Evolutionary conservation across 1,140 invertebrate genomes (phyloP).

Genomic region (Dufourea novaeangliae): DNA sequence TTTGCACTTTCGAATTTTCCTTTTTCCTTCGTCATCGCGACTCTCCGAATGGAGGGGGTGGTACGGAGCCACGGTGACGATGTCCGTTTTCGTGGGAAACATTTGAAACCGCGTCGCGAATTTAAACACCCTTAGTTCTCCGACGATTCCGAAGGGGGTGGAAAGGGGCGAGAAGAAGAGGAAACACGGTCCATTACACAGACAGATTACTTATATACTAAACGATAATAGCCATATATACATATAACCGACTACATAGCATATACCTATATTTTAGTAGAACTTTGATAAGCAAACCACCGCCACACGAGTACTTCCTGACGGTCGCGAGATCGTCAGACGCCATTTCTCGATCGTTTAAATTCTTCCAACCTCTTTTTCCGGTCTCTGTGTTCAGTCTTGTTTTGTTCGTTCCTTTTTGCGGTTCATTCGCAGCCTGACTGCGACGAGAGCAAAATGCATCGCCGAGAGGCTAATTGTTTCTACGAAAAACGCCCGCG

Average conservation of each 20-base stretch:
- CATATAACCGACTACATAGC: conserved; percentile 78
- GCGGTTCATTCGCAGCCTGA: no score
- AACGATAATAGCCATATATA: conserved; percentile 76
- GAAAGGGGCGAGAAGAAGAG: conserved; percentile 12
- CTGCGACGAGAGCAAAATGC: no score
- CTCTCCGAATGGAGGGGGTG: neutral
- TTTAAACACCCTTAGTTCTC: conserved; percentile 8
- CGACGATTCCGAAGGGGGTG: neutral
- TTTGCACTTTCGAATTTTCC: neutral
- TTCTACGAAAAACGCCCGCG: neutral
- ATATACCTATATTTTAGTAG: conserved; percentile 81
- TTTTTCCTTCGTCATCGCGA: conserved; percentile 4
- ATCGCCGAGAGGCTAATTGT: no score
- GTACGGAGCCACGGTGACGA: neutral
- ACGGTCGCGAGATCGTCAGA: conserved; percentile 40
- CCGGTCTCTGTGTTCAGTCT: neutral
- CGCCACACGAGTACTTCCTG: conserved; percentile 66
- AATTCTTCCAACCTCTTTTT: neutral
- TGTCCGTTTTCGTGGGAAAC: conserved; percentile 28
- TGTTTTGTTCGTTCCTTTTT: no score
- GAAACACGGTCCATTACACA: conserved; percentile 70
- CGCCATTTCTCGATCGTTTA: neutral
- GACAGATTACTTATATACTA: conserved; percentile 74
- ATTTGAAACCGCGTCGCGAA: conserved; percentile 13
- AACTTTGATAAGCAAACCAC: conserved; percentile 76